Evolutionary conservation across 2,797 vertebrate species (phyloP).

Genomic region (Melopsittacus undulatus): DNA sequence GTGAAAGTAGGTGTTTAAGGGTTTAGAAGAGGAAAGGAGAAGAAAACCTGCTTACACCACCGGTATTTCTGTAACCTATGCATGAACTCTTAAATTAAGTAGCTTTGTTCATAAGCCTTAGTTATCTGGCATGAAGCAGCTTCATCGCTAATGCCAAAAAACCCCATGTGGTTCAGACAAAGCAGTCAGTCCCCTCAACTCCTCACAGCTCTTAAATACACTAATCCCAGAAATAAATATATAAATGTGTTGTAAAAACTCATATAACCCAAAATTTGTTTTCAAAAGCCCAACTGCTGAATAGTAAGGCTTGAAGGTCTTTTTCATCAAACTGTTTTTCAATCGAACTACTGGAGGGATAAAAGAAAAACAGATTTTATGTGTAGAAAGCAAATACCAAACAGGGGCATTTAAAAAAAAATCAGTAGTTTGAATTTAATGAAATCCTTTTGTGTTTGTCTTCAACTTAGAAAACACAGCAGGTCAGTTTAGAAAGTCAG

Average conservation of each 20-base stretch:
- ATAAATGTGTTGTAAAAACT: slow-evolving; percentile 20
- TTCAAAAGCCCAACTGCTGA: not conserved
- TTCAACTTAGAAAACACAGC: slow-evolving; percentile 10
- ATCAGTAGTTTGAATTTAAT: not conserved
- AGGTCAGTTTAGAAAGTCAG: not conserved
- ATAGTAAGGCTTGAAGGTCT: not conserved
- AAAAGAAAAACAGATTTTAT: slow-evolving; percentile 31
- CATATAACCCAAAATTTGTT: slow-evolving; percentile 3
- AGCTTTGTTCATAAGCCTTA: slow-evolving; percentile 20
- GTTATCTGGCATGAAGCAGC: slow-evolving; percentile 18
- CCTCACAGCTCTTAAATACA: not conserved
- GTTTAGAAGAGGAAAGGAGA: not conserved
- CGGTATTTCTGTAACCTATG: slow-evolving; percentile 6
- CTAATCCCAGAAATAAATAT: slow-evolving; percentile 55
- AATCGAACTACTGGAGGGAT: not conserved
- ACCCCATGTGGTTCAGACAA: slow-evolving; percentile 2
- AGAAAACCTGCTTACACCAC: slow-evolving; percentile 2
- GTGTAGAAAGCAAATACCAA: slow-evolving; percentile 18
- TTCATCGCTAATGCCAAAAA: not conserved
- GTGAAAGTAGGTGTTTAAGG: not conserved
- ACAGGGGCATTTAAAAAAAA: not conserved
- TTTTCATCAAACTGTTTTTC: slow-evolving; percentile 1
- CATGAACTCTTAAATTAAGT: slow-evolving; percentile 40
- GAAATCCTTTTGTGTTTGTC: slow-evolving; percentile 6
- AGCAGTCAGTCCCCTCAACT: not conserved